Evolutionary conservation across 2,888 invertebrate genomes (phyloP), one percentile per base, ranked within the genome.

Genomic region (Mimas tiliae): DNA sequence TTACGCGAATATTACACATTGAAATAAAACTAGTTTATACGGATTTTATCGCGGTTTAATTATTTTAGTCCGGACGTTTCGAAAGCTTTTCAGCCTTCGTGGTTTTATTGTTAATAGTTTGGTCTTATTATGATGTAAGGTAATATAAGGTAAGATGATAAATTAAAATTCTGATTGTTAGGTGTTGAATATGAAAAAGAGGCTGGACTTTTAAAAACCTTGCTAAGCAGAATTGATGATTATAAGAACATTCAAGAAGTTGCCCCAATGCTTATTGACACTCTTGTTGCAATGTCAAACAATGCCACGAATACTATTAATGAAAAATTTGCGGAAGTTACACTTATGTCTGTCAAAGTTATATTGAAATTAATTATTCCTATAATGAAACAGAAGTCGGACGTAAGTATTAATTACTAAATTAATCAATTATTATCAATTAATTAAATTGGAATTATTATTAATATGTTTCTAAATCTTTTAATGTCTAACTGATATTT

Each of bases 181-280:
- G 83, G 58, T 68, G 42, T 51, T 34, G 68, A 67, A 12, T 77
- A 65, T 67, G 70, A 74, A 52, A 72, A 72, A 66, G 76, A 79
- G 72, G 67, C 78, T 11, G 75, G 80, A 65, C 68, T 78, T 11
- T 65, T 88, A 6, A 65, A 75, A 55, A 67, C 68, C 8, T 55
- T 79, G 0, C 76, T 77, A 1, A 71, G 76, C 48, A 68, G 71
- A 66, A 74, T 81, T 42, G 69, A 75, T 67, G 68, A 71, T 58
- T 83, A 78, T 68, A 65, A 72, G 48, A 67, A 68, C 50, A 75
- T 80, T 53, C 75, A 80, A 70, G 63, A 72, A 55, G 55, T 79
- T 19, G 72, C 82, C 42, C 79, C 78, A 3, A 62, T 77, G 63
- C 63, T 89, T 21, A 69, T 85, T 14, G 81, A 86, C 19, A 73